phyloP scores from a whole-genome alignment of 2,113 vertebrate species.

The Corydoras sp. region DNA sequence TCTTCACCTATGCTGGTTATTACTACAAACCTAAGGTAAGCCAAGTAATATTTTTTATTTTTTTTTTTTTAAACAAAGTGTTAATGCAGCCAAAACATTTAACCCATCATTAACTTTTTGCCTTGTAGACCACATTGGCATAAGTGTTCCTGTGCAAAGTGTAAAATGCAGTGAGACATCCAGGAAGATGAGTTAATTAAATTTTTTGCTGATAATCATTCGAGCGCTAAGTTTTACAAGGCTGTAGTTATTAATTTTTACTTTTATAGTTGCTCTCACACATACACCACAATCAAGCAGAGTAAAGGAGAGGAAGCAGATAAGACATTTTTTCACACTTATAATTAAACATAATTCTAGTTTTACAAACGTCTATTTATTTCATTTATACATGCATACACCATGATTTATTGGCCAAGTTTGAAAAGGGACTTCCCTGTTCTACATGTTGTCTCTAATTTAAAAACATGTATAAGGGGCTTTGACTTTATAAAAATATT shows the following conservation, averaged over 20 bases:
- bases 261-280: not conserved
- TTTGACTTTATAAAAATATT: conserved; percentile 6
- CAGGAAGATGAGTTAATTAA: too few species aligned
- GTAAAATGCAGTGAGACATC: too few species aligned
- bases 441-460: conserved; percentile 34
- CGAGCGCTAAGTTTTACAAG: not conserved
- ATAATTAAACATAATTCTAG: conserved; percentile 14
- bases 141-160: too few species aligned
- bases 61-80: too few species aligned
- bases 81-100: too few species aligned
- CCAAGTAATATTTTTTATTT: too few species aligned
- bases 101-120: too few species aligned
- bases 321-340: not conserved
- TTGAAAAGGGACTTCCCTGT: conserved; percentile 38
- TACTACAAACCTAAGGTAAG: too few species aligned
- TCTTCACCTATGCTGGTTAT: too few species aligned
- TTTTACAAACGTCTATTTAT: not conserved
- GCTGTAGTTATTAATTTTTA: conserved; percentile 15
- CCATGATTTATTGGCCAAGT: conserved; percentile 12
- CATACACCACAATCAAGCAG: not conserved
- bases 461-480: conserved; percentile 5
- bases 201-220: too few species aligned
- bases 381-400: conserved; percentile 18
- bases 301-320: conserved; percentile 1
- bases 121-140: too few species aligned